Base-by-base conservation (phyloP, 2,888 invertebrate genomes). In the Drosophila trichaetosa region DNA sequence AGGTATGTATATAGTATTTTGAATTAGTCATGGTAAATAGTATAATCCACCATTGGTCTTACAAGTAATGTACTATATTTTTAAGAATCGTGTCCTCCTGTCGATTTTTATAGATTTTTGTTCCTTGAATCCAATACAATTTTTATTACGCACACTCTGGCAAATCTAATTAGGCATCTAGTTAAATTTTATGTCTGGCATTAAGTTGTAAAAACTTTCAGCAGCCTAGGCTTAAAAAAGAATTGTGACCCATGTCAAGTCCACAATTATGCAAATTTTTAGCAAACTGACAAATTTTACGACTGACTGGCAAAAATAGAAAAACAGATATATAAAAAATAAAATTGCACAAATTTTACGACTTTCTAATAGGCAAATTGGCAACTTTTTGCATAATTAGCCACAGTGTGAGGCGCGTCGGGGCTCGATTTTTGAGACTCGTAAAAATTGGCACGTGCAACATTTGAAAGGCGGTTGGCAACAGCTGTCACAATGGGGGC, bases 361-460 rank as follows among this genome's bases (percentile, higher is more conserved):
- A 82, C 83, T 76, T 76, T 87, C 76, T 90, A 90, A 87, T 87
- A 88, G 83, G 69, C 73, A 81, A 85, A 83, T 76, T 88, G 73
- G 87, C 80, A 64, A 89, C 36, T 84, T 84, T 83, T 78, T 78
- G 83, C 83, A 82, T 82, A 81, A 81, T 81, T 81, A 81, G 82
- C 76, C 58, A 73, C 73, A 80, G 80, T 60, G 16, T 56, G 62
- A 65, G 74, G 49, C 62, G 59, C 58, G 69, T 31, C 38, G 11
- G 6, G 24, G 62, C 36, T 27, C n/a, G 53, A 54, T 61, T 42
- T 57, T 59, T 59, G 61, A 66, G 42, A 10, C 48, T 77, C 82
- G 69, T 81, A 81, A 79, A 80, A 80, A 73, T 81, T 81, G 81
- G 77, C 82, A 81, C 82, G 83, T 82, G 81, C 79, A 49, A 49